These are phyloP conservation scores for Peromyscus polionotus DNA, from an alignment of 2,113 vertebrate species.

Conservation along the genomic window DNA sequence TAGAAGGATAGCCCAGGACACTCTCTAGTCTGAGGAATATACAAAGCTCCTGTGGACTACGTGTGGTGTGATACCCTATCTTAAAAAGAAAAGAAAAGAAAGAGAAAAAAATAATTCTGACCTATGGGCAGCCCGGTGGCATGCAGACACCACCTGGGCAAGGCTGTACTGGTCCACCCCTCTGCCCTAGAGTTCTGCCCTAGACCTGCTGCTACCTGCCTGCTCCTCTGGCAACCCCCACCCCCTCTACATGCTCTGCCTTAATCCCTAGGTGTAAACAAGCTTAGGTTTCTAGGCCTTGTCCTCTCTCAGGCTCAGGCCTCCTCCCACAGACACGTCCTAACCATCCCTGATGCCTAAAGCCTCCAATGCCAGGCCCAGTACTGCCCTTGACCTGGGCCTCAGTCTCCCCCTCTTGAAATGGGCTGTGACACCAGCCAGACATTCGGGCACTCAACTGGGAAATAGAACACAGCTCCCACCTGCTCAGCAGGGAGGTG, in stretches of 20 bases:
- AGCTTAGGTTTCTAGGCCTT: not conserved
- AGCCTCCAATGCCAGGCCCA: not conserved
- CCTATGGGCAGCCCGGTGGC: not conserved
- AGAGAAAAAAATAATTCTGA: not conserved
- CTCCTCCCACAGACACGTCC: not conserved
- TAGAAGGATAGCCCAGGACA: not conserved
- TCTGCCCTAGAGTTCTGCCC: not conserved
- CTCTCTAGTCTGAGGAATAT: not conserved
- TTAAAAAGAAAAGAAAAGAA: not conserved
- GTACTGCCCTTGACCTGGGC: not conserved
- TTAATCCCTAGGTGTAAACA: constrained; percentile 45
- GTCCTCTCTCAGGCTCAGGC: not conserved
- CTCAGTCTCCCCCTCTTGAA: not conserved
- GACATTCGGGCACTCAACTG: not conserved
- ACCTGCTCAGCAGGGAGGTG: no score
- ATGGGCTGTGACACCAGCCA: not conserved
- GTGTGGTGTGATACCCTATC: not conserved
- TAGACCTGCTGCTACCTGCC: constrained; percentile 61
- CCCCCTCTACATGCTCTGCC: fast-evolving
- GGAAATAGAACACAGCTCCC: not conserved
- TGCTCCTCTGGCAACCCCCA: not conserved
- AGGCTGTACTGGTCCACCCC: not conserved
- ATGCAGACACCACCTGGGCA: not conserved
- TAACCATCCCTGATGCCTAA: not conserved
- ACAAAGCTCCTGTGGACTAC: not conserved